phyloP scores from a whole-genome alignment of 2,113 vertebrate species.

The Chloroceryle aenea region DNA sequence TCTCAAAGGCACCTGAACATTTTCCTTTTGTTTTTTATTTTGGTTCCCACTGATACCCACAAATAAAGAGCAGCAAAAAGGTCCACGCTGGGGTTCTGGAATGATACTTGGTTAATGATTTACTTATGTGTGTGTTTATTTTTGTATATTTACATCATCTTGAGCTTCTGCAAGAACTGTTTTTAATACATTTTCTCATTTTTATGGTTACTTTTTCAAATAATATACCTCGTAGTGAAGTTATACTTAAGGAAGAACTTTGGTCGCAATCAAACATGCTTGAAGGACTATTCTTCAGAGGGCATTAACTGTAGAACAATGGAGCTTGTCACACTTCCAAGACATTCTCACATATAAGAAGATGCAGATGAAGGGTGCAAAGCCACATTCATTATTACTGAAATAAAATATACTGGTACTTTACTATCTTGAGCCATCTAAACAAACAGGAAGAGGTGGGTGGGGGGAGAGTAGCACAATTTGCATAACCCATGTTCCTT shows the following conservation, averaged over 20 bases:
- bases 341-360: neutral
- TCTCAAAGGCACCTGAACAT: neutral
- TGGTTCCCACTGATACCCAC: neutral
- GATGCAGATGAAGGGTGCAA: neutral
- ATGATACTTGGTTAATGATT: neutral
- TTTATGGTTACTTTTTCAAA: slow-evolving; percentile 19
- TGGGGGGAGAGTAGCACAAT: neutral
- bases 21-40: neutral
- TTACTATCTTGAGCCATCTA: slow-evolving; percentile 23
- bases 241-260: neutral
- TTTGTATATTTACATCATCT: neutral
- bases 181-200: neutral
- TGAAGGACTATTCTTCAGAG: neutral
- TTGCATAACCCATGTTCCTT: neutral
- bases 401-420: neutral
- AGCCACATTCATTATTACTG: neutral
- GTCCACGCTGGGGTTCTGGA: neutral
- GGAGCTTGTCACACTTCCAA: neutral
- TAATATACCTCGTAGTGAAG: neutral
- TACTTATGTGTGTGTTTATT: neutral
- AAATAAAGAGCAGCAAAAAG: neutral
- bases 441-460: slow-evolving; percentile 20
- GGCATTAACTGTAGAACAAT: neutral
- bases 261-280: neutral
- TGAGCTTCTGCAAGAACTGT: neutral